Evolutionary conservation across 2,113 vertebrate species (phyloP), one percentile per base, ranked within the genome.

Genomic region (Pardalotus punctatus): DNA sequence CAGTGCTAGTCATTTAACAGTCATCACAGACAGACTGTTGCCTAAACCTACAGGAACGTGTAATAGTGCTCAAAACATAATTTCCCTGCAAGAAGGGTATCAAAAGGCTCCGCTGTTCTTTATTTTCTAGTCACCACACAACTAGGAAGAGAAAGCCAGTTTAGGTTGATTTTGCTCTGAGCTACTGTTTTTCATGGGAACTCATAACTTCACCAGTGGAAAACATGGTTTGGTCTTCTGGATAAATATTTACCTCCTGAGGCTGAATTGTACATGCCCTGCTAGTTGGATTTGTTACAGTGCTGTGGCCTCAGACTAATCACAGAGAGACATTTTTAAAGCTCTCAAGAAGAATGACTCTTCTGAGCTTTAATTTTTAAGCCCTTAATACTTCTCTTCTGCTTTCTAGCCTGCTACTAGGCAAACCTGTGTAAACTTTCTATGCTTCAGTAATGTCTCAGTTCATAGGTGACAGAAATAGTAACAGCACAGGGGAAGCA

Each of bases 301-400:
- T 11, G 21, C 85, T 33, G 31, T 50, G 42, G 45, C 54, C 54
- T 88, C 74, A 78, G 35, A 13, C 27, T 58, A 24, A 54, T 85
- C 45, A 25, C 22, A 64, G 31, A 33, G 14, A 66, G 48, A 48
- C 22, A 23, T 29, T 82, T 91, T 45, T 70, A 73, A 91, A 61
- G 35, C 50, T 87, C 35, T 73, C 29, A 28, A 66, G 33, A 92
- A 86, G 45, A 76, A 84, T 28, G 14, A 66, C 31, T 80, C 58
- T 80, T 93, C 53, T 58, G 78, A 94, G 62, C 65, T 95, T 79
- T 67, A 58, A 71, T 67, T 87, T 86, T 84, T 72, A 87, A 79
- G 28, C 20, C 50, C 70, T 18, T 36, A 43, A 0, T 86, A 88
- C 33, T 82, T 47, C 51, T 33, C 38, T n/a, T 51, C 73, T 29